phyloP scores from a whole-genome alignment of 2,113 vertebrate genomes.

The Aldabrachelys gigantea region DNA sequence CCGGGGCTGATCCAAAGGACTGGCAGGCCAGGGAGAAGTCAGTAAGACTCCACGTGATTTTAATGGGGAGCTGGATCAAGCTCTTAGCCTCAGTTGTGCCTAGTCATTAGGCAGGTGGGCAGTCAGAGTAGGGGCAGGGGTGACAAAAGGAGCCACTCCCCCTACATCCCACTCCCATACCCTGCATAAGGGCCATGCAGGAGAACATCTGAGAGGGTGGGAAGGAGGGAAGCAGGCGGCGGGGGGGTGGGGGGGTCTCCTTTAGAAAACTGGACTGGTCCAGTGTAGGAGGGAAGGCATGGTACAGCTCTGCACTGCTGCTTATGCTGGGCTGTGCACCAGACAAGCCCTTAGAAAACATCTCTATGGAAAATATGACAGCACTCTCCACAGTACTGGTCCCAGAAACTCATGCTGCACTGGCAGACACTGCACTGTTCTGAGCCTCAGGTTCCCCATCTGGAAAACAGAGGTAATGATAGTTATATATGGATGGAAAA shows the following conservation, averaged over 20 bases:
- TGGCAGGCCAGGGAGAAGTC: not conserved
- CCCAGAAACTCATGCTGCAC: fast-evolving
- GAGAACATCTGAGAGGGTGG: not conserved
- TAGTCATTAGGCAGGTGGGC: not conserved
- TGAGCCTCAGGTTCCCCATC: not conserved
- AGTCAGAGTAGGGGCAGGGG: fast-evolving
- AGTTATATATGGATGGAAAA: not conserved
- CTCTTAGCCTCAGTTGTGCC: not conserved
- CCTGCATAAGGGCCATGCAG: not conserved
- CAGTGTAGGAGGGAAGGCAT: fast-evolving
- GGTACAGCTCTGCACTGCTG: no score
- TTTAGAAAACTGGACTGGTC: not conserved
- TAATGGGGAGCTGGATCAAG: fast-evolving
- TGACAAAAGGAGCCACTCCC: not conserved
- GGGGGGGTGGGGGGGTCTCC: not conserved
- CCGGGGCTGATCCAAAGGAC: not conserved
- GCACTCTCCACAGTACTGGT: fast-evolving
- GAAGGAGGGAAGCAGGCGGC: fast-evolving
- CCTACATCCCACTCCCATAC: not conserved
- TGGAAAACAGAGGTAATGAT: conserved; percentile 8
- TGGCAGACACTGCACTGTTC: not conserved
- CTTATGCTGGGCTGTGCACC: not conserved
- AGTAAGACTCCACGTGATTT: not conserved
- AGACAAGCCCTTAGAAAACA: not conserved
- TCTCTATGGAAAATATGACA: fast-evolving